Evolutionary conservation across 1,140 invertebrate genomes (phyloP).

Genomic region (Apis dorsata): DNA sequence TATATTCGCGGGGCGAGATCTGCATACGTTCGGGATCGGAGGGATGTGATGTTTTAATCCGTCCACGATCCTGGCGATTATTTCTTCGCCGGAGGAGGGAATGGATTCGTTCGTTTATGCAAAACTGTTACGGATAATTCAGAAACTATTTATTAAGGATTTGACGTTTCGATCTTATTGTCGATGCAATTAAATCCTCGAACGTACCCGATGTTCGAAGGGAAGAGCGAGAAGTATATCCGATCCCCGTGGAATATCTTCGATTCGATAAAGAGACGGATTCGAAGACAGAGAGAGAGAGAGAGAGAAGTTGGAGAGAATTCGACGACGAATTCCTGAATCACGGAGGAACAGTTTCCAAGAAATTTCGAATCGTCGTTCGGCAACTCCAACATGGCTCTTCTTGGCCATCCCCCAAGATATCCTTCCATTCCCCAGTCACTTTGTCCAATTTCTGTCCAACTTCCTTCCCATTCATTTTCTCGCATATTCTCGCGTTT

Average conservation of each 20-base stretch:
- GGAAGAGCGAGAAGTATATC: too few species aligned
- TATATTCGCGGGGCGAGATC: slow-evolving; percentile 57
- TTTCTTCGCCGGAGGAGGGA: slow-evolving; percentile 37
- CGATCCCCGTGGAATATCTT: slow-evolving; percentile 27
- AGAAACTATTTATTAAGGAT: background rate
- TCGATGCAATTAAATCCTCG: background rate
- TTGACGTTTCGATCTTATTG: too few species aligned
- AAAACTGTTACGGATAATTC: background rate
- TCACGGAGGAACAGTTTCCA: slow-evolving; percentile 59
- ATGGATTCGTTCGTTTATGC: background rate
- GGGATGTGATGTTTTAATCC: slow-evolving; percentile 74
- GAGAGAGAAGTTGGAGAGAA: background rate
- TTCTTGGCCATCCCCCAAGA: slow-evolving; percentile 29
- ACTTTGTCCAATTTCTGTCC: slow-evolving; percentile 57
- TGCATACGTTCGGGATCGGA: slow-evolving; percentile 69
- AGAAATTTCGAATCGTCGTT: slow-evolving; percentile 51
- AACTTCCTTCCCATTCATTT: slow-evolving; percentile 64
- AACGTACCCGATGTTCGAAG: background rate
- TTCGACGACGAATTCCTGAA: slow-evolving; percentile 48
- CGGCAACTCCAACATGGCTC: slow-evolving; percentile 45
- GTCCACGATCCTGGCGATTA: slow-evolving; percentile 49
- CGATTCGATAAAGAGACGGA: slow-evolving; percentile 12
- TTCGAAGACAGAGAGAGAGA: background rate
- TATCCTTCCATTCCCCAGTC: slow-evolving; percentile 46
- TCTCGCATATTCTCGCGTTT: slow-evolving; percentile 8